Conservation (phyloP, 2,113 vertebrate genomes). For the Equus przewalskii region DNA sequence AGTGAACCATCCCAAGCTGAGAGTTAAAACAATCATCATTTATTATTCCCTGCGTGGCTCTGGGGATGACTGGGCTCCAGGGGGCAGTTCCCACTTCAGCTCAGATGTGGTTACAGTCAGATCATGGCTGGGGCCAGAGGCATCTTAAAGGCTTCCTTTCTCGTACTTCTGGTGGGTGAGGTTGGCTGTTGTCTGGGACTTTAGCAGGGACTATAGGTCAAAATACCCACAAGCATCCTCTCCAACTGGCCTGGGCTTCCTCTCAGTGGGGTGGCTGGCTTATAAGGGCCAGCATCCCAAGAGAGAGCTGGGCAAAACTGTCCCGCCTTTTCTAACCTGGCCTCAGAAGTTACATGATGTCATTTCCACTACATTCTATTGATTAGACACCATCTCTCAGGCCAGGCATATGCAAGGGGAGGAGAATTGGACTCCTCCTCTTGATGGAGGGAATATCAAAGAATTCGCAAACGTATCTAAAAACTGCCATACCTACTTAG, state of each 20-base stretch:
- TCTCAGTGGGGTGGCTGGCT: not conserved
- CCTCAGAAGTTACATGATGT: not conserved
- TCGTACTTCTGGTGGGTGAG: not conserved
- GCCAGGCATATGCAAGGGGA: not conserved
- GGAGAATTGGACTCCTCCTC: not conserved
- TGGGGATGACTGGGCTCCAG: not conserved
- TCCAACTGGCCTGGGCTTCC: not conserved
- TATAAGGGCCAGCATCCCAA: not conserved
- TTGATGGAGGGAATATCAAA: not conserved
- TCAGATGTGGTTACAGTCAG: not conserved
- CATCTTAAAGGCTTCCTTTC: not conserved
- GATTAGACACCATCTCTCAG: not conserved
- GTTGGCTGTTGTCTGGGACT: not conserved
- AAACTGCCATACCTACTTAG: not conserved
- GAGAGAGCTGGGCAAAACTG: not conserved
- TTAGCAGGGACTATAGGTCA: not conserved
- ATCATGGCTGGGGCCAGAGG: not conserved
- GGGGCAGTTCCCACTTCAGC: not conserved
- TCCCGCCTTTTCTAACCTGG: not conserved
- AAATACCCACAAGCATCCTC: not conserved
- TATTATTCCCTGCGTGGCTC: accelerated
- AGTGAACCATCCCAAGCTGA: not conserved
- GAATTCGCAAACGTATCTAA: not conserved
- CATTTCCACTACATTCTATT: not conserved
- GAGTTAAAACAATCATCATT: not conserved